Conservation (phyloP, 2,113 vertebrate genomes). For the Oenanthe melanoleuca region DNA sequence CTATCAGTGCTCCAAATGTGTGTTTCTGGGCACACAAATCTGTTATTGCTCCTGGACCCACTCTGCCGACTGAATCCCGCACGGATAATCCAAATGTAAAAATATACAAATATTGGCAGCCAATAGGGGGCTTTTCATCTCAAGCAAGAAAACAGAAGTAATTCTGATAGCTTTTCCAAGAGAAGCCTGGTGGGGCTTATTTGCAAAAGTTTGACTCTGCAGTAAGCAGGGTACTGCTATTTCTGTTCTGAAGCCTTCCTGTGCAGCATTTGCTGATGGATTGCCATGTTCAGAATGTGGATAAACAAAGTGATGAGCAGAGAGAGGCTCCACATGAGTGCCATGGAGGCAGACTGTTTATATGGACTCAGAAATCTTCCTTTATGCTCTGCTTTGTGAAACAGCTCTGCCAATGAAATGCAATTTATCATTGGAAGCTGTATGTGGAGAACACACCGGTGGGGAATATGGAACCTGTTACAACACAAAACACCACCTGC, state of each 20-base stretch:
- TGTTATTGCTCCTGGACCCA: constrained; percentile 56
- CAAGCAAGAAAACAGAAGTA: constrained; percentile 56
- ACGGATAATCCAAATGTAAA: constrained; percentile 47
- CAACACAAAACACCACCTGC: not conserved
- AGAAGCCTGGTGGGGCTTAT: constrained; percentile 53
- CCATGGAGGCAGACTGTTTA: constrained; percentile 28
- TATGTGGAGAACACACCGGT: not conserved
- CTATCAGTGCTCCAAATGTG: constrained; percentile 36
- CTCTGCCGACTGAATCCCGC: constrained; percentile 29
- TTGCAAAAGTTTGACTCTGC: constrained; percentile 64
- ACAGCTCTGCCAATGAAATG: not conserved
- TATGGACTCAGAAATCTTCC: not conserved
- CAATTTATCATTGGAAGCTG: not conserved
- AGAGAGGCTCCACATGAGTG: constrained; percentile 22
- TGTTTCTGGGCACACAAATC: constrained; percentile 63
- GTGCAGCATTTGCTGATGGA: constrained; percentile 38
- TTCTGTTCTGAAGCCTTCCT: constrained; percentile 57
- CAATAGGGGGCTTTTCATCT: constrained; percentile 60
- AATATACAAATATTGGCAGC: constrained; percentile 61
- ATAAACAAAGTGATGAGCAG: constrained; percentile 46
- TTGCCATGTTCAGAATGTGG: constrained; percentile 31
- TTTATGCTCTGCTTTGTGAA: constrained; percentile 15
- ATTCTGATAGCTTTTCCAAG: constrained; percentile 65
- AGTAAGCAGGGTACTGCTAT: constrained; percentile 58
- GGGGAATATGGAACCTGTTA: not conserved